Base-by-base conservation (phyloP, 2,888 invertebrate genomes). In the Caenorhabditis sp. region DNA sequence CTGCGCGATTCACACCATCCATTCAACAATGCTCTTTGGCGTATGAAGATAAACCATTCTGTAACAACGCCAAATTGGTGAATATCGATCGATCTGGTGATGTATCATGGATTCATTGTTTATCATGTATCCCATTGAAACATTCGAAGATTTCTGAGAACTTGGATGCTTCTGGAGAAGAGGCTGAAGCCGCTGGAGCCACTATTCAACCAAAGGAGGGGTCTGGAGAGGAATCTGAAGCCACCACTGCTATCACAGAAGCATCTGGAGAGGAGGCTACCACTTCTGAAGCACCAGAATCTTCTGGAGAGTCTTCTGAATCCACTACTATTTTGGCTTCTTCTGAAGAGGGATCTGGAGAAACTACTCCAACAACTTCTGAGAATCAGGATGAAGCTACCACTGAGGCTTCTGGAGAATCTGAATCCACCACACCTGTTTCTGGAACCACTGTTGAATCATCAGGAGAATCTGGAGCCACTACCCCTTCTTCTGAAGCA, bases 101-200 rank as follows among this genome's bases (percentile, higher is more conserved):
- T 17, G 66, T 70, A 12, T 57, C 80, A 5, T 82, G 83, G 84
- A 82, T 85, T 54, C 83, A 83, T 61, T 85, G 85, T 57, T 65
- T 84, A 12, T 78, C 80, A 23, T 85, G 85, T 66, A 78, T 80
- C 21, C 12, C 8, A 14, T 60, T n/a, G 3, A 31, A 26, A 25
- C 7, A 59, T 8, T 53, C 12, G 7, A n/a, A 26, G 20, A n/a
- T 67, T 78, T 43, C 49, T 74, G 77, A 57, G 26, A 43, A 43
- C 14, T 17, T 17, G 12, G 43, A 43, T 43, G 17, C 61, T 21
- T n/a, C 64, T 21, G 27, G n/a, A 50, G 62, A 43, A 17, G 20
- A 54, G 8, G n/a, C 20, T 20, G 36, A 27, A 17, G n/a, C 56
- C 7, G 57, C 64, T 17, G 67, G 62, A 43, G 66, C 38, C n/a